These are phyloP conservation scores for Caenorhabditis doughertyi DNA, from an alignment of 2,888 invertebrate genomes.

Conservation along the genomic window DNA sequence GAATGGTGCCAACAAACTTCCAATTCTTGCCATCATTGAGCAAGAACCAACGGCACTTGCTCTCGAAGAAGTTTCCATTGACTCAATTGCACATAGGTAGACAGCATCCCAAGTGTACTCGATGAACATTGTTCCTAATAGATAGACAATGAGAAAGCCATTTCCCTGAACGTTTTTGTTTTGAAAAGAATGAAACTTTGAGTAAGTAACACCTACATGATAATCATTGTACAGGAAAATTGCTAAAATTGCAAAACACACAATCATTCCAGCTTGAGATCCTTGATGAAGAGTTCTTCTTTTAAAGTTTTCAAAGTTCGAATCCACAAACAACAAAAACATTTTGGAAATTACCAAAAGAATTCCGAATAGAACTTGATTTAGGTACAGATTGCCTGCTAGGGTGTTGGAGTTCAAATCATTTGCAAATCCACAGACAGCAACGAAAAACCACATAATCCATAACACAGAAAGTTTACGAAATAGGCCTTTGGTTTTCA, in stretches of 20 bases:
- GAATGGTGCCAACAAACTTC: slow-evolving; percentile 74
- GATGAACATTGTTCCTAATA: slow-evolving; percentile 76
- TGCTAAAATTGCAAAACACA: slow-evolving; percentile 70
- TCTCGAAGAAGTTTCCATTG: slow-evolving; percentile 75
- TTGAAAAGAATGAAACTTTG: background rate
- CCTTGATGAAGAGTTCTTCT: slow-evolving; percentile 76
- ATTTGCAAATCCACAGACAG: slow-evolving; percentile 76
- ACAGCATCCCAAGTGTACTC: slow-evolving; percentile 80
- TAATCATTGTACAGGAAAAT: slow-evolving; percentile 60
- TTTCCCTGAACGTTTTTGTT: no score
- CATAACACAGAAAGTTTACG: slow-evolving; percentile 73
- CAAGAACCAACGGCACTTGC: slow-evolving; percentile 75
- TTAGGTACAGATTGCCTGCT: slow-evolving; percentile 76
- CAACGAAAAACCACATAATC: slow-evolving; percentile 79
- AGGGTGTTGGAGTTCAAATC: slow-evolving; percentile 77
- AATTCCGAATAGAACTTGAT: slow-evolving; percentile 77
- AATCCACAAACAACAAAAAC: slow-evolving; percentile 69
- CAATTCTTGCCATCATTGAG: slow-evolving; percentile 75
- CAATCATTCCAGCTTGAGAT: slow-evolving; percentile 68
- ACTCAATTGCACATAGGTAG: slow-evolving; percentile 77
- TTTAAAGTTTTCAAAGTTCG: slow-evolving; percentile 70
- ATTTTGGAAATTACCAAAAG: slow-evolving; percentile 76
- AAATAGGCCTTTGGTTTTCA: slow-evolving; percentile 69
- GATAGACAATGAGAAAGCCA: slow-evolving; percentile 69
- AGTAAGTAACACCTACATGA: slow-evolving; percentile 34